Conservation (phyloP, 2,797 vertebrate genomes). For the Siniperca scherzeri region DNA sequence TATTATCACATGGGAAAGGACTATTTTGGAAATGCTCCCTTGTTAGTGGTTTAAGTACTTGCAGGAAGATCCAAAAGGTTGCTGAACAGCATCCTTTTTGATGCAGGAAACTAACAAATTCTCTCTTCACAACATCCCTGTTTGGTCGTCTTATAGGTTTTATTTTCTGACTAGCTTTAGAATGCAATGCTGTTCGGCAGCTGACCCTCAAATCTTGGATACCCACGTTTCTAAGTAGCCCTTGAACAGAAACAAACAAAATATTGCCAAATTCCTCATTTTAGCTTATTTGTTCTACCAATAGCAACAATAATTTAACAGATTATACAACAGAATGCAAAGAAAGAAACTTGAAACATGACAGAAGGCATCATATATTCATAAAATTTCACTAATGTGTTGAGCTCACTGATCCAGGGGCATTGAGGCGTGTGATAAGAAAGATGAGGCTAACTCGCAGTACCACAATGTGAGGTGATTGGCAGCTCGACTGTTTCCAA, state of each 20-base stretch:
- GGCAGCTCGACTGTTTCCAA: slow-evolving; percentile 5
- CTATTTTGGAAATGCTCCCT: slow-evolving; percentile 18
- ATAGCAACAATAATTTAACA: too few species aligned
- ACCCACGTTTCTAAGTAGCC: background rate
- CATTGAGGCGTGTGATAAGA: slow-evolving; percentile 1
- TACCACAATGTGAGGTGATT: slow-evolving; percentile 1
- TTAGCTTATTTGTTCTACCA: background rate
- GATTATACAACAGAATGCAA: background rate
- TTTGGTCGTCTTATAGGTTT: slow-evolving; percentile 15
- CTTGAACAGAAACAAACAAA: slow-evolving; percentile 10
- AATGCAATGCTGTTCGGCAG: slow-evolving; percentile 25
- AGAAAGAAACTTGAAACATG: background rate
- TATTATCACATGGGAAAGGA: slow-evolving; percentile 13
- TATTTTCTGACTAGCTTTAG: slow-evolving; percentile 19
- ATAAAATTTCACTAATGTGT: background rate
- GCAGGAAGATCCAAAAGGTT: slow-evolving; percentile 8
- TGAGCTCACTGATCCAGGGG: background rate
- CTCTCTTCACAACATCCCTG: slow-evolving; percentile 1
- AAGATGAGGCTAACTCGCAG: background rate
- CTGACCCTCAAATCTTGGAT: slow-evolving; percentile 23
- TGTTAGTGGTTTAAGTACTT: slow-evolving; percentile 36
- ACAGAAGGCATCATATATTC: background rate
- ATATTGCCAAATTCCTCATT: background rate
- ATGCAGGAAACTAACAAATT: slow-evolving; percentile 36
- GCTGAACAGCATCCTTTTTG: slow-evolving; percentile 23